phyloP scores from a whole-genome alignment of 2,113 vertebrate species.

The Varanus salvator region DNA sequence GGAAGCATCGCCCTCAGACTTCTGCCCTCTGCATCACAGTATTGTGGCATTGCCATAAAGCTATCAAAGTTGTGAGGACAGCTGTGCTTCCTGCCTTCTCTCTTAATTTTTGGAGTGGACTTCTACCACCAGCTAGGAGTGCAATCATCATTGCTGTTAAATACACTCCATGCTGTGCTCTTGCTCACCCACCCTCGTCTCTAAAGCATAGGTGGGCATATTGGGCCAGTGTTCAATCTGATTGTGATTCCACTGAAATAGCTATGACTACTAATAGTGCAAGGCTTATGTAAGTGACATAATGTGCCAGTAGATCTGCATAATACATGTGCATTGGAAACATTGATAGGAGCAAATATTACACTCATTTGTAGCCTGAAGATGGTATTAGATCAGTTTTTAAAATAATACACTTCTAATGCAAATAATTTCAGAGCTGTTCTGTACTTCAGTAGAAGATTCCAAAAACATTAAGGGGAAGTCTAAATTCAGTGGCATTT shows the following conservation, averaged over 20 bases:
- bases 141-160: not conserved
- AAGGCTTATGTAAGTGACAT: not conserved
- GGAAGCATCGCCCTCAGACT: not conserved
- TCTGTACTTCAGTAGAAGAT: not conserved
- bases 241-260: not conserved
- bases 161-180: not conserved
- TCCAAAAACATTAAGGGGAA: not conserved
- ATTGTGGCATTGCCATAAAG: not conserved
- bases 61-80: not conserved
- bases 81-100: not conserved
- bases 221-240: not conserved
- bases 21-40: not conserved
- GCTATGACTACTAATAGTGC: not conserved
- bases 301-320: not conserved
- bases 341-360: not conserved
- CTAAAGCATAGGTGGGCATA: not conserved
- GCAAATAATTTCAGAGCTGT: not conserved
- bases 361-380: not conserved
- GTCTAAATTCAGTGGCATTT: not conserved
- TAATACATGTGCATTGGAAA: not conserved
- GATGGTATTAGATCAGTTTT: not conserved
- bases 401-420: not conserved
- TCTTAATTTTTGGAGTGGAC: not conserved
- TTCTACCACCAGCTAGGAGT: not conserved
- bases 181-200: not conserved